Percentiles rank a stretch among this genome's conserved stretches.
Conservation (phyloP, 1,140 invertebrate genomes). For the Sesamia nonagrioides region DNA sequence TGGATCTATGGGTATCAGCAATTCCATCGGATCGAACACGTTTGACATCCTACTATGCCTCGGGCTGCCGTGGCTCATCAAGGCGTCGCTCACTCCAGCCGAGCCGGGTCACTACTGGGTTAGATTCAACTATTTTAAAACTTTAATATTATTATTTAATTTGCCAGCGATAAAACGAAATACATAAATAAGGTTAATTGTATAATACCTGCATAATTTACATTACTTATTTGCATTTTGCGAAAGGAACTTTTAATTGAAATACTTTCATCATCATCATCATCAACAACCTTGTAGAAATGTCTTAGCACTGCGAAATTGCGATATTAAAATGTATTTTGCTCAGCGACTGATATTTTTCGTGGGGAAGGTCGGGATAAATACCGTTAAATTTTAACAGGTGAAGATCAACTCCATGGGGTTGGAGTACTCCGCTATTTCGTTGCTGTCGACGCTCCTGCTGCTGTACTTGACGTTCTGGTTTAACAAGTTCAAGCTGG, state of each 20-base stretch:
- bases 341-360: neutral
- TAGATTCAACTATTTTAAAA: conserved; percentile 70
- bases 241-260: neutral
- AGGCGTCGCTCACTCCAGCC: conserved; percentile 93
- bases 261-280: too few relatives aligned
- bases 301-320: conserved; percentile 16
- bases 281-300: too few relatives aligned
- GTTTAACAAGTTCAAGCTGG: conserved; percentile 94
- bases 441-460: conserved; percentile 93
- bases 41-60: conserved; percentile 95
- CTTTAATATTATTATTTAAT: neutral
- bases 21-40: conserved; percentile 96
- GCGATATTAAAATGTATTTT: neutral
- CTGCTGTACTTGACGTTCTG: conserved; percentile 93
- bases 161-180: neutral
- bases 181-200: neutral
- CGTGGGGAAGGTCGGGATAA: conserved; percentile 7
- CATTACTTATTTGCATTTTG: neutral
- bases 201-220: neutral
- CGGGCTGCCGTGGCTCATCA: conserved; percentile 95
- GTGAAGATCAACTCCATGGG: conserved; percentile 93
- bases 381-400: conserved; percentile 66
- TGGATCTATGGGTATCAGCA: conserved; percentile 96
- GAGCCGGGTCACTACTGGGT: conserved; percentile 92
- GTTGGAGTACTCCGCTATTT: conserved; percentile 94